phyloP scores from a whole-genome alignment of 2,113 vertebrate genomes.

The Boleophthalmus pectinirostris region DNA sequence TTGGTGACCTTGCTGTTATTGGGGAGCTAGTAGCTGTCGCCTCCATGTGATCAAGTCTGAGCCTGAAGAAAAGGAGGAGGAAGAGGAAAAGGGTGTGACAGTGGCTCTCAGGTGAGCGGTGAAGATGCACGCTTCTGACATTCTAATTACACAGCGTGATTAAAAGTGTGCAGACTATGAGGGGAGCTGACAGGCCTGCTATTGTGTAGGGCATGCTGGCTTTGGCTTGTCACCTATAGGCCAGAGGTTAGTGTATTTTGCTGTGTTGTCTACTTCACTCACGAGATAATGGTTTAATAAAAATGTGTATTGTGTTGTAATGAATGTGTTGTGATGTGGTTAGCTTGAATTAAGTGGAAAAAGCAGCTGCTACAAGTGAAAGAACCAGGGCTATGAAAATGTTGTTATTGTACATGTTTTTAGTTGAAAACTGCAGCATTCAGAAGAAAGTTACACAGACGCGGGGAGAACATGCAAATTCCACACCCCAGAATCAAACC shows the following conservation, averaged over 20 bases:
- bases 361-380: no score
- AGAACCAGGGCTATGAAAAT: no score
- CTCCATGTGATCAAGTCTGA: not conserved
- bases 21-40: not conserved
- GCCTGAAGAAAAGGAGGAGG: not conserved
- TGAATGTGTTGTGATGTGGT: not conserved
- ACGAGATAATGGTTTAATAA: no score
- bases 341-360: no score
- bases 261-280: not conserved
- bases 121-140: not conserved
- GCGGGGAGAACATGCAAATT: no score
- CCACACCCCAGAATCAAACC: no score
- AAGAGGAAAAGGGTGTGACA: not conserved
- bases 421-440: no score
- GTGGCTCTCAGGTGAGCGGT: constrained; percentile 7
- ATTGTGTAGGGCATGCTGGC: not conserved
- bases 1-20: not conserved
- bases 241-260: not conserved
- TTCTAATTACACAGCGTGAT: constrained; percentile 4
- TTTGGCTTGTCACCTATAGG: not conserved
- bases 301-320: no score
- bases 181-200: not conserved
- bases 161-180: not conserved
- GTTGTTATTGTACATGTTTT: no score
- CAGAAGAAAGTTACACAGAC: no score